A percentile compares a stretch with the other conserved stretches of the same genome.
These are phyloP conservation scores for Achlya flavicornis DNA, from an alignment of 2,888 invertebrate species.

Conservation along the genomic window DNA sequence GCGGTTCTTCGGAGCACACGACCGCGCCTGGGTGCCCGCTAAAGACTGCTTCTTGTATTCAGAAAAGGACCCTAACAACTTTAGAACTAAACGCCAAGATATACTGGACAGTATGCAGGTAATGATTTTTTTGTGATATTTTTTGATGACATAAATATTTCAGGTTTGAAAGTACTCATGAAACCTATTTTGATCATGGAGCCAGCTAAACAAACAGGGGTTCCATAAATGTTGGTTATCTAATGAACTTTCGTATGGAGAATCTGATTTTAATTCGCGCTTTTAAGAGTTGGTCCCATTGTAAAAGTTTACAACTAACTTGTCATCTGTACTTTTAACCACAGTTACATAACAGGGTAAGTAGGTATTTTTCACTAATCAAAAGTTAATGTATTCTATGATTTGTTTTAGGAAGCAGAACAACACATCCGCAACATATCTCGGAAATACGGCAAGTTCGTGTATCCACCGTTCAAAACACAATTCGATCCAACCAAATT, in stretches of 20 bases:
- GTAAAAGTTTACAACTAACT: too few species aligned
- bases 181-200: too few species aligned
- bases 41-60: conserved; percentile 94
- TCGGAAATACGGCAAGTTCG: conserved; percentile 88
- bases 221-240: too few species aligned
- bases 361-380: not conserved
- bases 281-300: too few species aligned
- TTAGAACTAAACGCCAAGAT: conserved; percentile 81
- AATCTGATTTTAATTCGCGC: too few species aligned
- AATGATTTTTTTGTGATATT: not conserved
- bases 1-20: conserved; percentile 97
- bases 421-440: conserved; percentile 89
- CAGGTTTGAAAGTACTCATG: too few species aligned
- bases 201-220: too few species aligned
- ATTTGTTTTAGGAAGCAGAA: conserved; percentile 86
- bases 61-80: conserved; percentile 87
- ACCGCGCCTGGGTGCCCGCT: conserved; percentile 94
- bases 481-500: conserved; percentile 86
- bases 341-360: too few species aligned
- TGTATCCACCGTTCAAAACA: conserved; percentile 88
- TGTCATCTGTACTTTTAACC: too few species aligned
- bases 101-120: conserved; percentile 78
- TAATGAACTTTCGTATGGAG: too few species aligned
- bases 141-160: too few species aligned
- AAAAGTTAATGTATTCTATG: too few species aligned